Evolutionary conservation across 2,113 vertebrate species (phyloP), one percentile per base, ranked within the genome.

Genomic region (Coregonus clupeaformis): DNA sequence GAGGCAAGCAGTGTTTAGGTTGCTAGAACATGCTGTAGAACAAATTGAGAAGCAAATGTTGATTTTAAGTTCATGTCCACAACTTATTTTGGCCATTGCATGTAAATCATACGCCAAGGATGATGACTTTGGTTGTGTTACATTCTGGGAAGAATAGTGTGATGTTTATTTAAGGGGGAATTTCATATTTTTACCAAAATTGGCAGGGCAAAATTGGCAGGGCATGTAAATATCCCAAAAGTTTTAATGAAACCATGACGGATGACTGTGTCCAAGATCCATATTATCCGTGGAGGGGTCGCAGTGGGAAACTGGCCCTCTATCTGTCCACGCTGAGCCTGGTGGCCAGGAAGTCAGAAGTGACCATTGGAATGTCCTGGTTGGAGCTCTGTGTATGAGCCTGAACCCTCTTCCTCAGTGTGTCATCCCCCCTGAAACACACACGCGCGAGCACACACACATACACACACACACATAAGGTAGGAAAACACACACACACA

Each of bases 91-190:
- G 79, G 86, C 75, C 83, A 68, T 75, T 76, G 71, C 70, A 57
- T 70, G 76, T 79, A 72, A 84, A 80, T 86, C 83, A 82, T 83
- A 89, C 78, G 69, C 73, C 93, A 75, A 92, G 92, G 12, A 52
- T 52, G 49, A 52, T 52, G 79, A 94, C 94, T 82, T 42, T 92
- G 75, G 93, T 94, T 89, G 94, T 93, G 86, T 94, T 92, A 81
- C 93, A 92, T 25, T 92, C 88, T 82, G 85, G 94, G 82, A 94
- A 95, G 84, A 93, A 96, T 72, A 94, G 94, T 90, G 92, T 92
- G 78, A 78, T 89, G 79, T 91, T 91, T 90, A 86, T 80, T 86
- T 82, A 89, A 88, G 18, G 78, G 78, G 76, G 72, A 88, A 86
- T 88, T 90, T 90, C 79, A 82, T 73, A 85, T 89, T 88, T 85